Evolutionary conservation across 2,888 invertebrate genomes (phyloP).

Genomic region (Muscina levida): DNA sequence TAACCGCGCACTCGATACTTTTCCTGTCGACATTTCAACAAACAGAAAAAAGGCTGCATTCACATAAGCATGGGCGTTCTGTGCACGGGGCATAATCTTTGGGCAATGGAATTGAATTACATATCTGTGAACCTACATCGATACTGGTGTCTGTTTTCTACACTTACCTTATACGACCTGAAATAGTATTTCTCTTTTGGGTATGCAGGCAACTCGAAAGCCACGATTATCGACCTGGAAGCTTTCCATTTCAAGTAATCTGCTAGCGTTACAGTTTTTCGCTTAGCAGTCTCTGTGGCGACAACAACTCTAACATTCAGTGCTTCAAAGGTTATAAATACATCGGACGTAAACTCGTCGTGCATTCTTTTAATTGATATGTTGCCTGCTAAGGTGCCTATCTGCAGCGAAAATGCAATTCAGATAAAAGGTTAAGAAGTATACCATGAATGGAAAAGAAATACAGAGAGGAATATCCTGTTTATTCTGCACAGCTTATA

Average conservation of each 20-base stretch:
- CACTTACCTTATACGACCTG: conserved; percentile 64
- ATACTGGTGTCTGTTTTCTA: neutral
- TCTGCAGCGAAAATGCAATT: conserved; percentile 73
- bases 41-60: conserved; percentile 87
- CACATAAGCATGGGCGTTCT: conserved; percentile 88
- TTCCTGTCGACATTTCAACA: conserved; percentile 80
- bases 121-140: neutral
- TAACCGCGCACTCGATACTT: conserved; percentile 80
- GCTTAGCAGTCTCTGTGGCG: conserved; percentile 78
- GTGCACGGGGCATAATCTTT: conserved; percentile 86
- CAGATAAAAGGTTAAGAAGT: neutral
- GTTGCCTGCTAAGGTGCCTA: conserved; percentile 85
- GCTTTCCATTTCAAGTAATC: conserved; percentile 51
- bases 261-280: conserved; percentile 50
- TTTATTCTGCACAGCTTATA: too few species aligned
- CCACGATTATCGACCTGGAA: conserved; percentile 51
- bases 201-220: conserved; percentile 62
- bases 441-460: too few species aligned
- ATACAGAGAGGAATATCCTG: too few species aligned
- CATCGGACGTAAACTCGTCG: conserved; percentile 85
- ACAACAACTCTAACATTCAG: conserved; percentile 78
- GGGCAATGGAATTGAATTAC: too few species aligned
- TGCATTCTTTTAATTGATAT: conserved; percentile 84
- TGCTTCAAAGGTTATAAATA: conserved; percentile 81
- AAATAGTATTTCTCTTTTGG: conserved; percentile 64